Base-by-base conservation (phyloP, 2,888 invertebrate genomes). In the Protophormia terraenovae region DNA sequence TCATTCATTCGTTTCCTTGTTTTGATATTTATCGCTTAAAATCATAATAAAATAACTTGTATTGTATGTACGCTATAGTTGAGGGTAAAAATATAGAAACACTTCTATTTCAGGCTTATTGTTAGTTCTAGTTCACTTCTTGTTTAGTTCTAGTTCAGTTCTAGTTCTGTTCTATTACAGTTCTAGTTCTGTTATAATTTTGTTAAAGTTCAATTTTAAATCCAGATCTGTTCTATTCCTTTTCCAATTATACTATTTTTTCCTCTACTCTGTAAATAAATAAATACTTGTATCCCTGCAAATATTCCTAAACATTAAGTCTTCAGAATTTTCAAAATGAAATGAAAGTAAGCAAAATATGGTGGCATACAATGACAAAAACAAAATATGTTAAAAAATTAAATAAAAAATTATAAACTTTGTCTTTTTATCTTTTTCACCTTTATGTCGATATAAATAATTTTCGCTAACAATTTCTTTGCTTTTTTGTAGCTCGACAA, bases 381-480 rank as follows among this genome's bases (percentile, higher is more conserved):
- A 22, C 14, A 0, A 5, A 53, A 2, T 24, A 73, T 12, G n/a
- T 14, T 7, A 14, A 27, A 67, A 53, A 24, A 41, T 64, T 45
- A 77, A 32, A 58, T 35, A 32, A 55, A 64, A 41, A 32, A 58
- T 53, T 53, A 27, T 47, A 67, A 83, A 81, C 41, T 80, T 84
- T 75, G 58, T 58, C 75, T 58, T 85, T 85, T 82, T 71, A 71
- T 85, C 71, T 82, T 75, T 69, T 85, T 69, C 75, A 85, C 82
- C 85, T 85, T 82, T 75, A 45, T 73, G 66, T 79, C 58, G 72
- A 66, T 78, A 55, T 45, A 53, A n/a, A 75, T 75, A 69, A 69
- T 75, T 71, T 62, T 53, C 8, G 12, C 32, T 19, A 27, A 71
- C 8, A 55, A 60, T 75, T 82, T 71, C n/a, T 24, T 16, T 66